Evolutionary conservation across 2,888 invertebrate species (phyloP).

Genomic region (Melanostoma mellinum): DNA sequence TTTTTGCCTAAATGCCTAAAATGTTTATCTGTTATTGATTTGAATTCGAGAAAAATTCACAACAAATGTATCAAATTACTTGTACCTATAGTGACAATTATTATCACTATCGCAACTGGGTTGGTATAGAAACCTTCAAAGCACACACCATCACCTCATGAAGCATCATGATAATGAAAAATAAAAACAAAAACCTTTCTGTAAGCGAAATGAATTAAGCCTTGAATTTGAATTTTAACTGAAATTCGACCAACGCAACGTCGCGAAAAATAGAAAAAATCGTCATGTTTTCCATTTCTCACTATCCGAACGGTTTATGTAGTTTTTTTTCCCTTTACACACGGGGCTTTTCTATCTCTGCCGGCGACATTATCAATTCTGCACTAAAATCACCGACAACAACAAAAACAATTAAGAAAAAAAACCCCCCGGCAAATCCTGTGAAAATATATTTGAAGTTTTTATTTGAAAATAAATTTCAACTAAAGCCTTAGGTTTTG

Average conservation of each 20-base stretch:
- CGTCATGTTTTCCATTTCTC: slow-evolving; percentile 37
- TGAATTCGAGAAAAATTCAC: too few species aligned
- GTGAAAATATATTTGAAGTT: slow-evolving; percentile 48
- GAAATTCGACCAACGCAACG: slow-evolving; percentile 9
- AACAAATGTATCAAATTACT: too few species aligned
- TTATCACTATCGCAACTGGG: too few species aligned
- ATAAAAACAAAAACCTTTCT: background rate
- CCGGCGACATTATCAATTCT: slow-evolving; percentile 54
- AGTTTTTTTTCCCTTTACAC: slow-evolving; percentile 2
- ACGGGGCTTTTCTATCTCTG: slow-evolving; percentile 29
- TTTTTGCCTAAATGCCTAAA: too few species aligned
- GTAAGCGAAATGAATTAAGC: slow-evolving; percentile 19
- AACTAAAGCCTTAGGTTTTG: slow-evolving; percentile 45
- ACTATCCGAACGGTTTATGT: slow-evolving; percentile 4
- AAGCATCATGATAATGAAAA: slow-evolving; percentile 10
- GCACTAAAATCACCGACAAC: slow-evolving; percentile 33
- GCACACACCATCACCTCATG: background rate
- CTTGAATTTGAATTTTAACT: slow-evolving; percentile 17
- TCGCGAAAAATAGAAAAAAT: slow-evolving; percentile 4
- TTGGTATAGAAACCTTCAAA: too few species aligned
- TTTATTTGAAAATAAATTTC: slow-evolving; percentile 58
- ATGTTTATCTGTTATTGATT: too few species aligned
- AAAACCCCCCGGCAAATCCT: slow-evolving; percentile 11
- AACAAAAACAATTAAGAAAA: slow-evolving; percentile 9
- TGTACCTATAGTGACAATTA: too few species aligned